Evolutionary conservation across 2,113 vertebrate species (phyloP).

Genomic region (Brienomyrus longianalis): DNA sequence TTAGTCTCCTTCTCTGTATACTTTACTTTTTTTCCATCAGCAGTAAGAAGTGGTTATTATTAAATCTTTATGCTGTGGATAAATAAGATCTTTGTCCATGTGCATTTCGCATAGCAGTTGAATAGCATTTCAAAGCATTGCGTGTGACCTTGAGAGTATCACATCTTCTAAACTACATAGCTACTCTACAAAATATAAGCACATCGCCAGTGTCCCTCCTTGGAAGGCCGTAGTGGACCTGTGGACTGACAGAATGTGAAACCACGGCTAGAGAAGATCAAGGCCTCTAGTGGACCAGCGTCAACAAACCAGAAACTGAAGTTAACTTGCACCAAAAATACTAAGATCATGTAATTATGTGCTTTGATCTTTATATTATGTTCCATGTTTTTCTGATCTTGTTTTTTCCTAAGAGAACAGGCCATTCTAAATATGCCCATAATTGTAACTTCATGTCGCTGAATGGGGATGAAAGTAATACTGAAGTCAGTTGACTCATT

Average conservation of each 20-base stretch:
- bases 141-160: not conserved
- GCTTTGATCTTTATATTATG: constrained; percentile 10
- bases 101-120: not conserved
- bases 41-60: not conserved
- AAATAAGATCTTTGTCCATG: not conserved
- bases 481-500: not conserved
- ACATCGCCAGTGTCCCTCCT: not conserved
- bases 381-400: not conserved
- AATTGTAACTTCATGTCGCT: not conserved
- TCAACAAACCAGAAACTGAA: not conserved
- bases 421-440: not conserved
- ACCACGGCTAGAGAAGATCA: not conserved
- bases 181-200: not conserved
- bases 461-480: not conserved
- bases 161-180: not conserved
- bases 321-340: not conserved
- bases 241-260: not conserved
- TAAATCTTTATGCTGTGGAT: not conserved
- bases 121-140: not conserved
- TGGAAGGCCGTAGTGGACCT: not conserved
- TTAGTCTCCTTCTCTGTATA: not conserved
- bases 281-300: not conserved
- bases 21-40: not conserved
- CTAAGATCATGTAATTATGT: constrained; percentile 4
- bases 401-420: not conserved